Base-by-base conservation (phyloP, 64 coral and sea anemone species). In the Stichodactyla mertensii region DNA sequence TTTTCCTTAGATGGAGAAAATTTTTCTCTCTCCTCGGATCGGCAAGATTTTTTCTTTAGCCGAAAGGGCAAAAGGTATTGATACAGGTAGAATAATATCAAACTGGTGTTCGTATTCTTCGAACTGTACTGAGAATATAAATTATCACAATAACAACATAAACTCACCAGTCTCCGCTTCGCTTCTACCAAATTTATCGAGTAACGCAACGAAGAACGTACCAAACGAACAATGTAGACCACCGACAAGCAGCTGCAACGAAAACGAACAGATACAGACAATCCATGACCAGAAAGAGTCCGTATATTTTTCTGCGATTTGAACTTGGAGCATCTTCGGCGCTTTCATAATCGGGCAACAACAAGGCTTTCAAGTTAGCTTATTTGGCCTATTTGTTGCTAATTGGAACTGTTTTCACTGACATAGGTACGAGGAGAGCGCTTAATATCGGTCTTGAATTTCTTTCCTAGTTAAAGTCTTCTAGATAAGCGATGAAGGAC, bases 261-360 rank as follows among this genome's bases (percentile, higher is more conserved):
- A 61, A 55, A 97, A 97, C 15, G 94, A 97, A 16, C 88, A 87
- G 83, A 90, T n/a, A 52, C 94, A 97, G 2, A 97, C 91, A 3
- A 84, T 85, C 94, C 94, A 97, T 18, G 94, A 97, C 91, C 92
- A 97, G 70, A 62, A 67, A 55, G 94, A 97, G 57, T 97, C 88
- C 85, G 16, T 74, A 23, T 10, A 31, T 74, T 31, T 74, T 9
- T 74, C 69, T 26, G 69, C 12, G 69, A 74, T 74, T 74, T 74
- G 69, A 74, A 74, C 69, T 74, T 74, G 69, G 12, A 74, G 69
- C 69, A 9, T 27, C 24, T 74, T 74, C 6, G 69, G 69, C 69
- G 69, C 24, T 74, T 9, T 74, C 69, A 74, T 74, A 6, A 31
- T 74, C 69, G 69, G 10, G 24, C 5, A 23, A 11, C 24, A 74